A percentile compares a stretch with the other conserved stretches of the same genome.
Evolutionary conservation across 30 jellyfish, hydroid and myxozoan genomes (phyloP).

Genomic region (Pseudorhiza aurosa): DNA sequence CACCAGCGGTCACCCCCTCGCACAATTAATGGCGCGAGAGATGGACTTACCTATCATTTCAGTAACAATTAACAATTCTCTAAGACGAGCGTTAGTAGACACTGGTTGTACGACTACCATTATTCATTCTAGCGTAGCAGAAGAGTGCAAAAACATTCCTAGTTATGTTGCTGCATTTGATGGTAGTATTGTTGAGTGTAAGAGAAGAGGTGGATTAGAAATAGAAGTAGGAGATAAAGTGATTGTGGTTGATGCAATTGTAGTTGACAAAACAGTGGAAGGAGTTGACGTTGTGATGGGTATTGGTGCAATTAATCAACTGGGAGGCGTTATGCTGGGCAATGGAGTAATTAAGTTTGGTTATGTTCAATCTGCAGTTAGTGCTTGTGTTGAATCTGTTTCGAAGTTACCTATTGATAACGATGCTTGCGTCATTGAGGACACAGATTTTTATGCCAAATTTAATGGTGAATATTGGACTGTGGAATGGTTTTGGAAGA

Average conservation of each 20-base stretch:
- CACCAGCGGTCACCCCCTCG: conserved; percentile 1
- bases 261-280: neutral
- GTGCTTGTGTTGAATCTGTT: neutral
- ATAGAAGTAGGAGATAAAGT: neutral
- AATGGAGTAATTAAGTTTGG: neutral
- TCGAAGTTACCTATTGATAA: neutral
- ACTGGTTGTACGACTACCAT: conserved; percentile 2
- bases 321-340: neutral
- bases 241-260: neutral
- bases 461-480: conserved; percentile 24
- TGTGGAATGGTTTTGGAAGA: conserved; percentile 29
- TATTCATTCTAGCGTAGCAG: neutral
- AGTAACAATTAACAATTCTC: neutral
- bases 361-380: neutral
- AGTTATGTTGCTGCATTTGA: neutral
- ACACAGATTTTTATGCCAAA: conserved; percentile 7
- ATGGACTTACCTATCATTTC: neutral
- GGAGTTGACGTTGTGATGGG: conserved; percentile 4
- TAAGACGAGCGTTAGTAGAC: neutral
- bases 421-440: neutral
- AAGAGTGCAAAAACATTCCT: neutral
- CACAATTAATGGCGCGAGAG: neutral
- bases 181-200: neutral
- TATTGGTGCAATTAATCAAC: neutral
- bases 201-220: conserved; percentile 1